Conservation (phyloP, 2,888 invertebrate genomes). For the Panzeria rudis region DNA sequence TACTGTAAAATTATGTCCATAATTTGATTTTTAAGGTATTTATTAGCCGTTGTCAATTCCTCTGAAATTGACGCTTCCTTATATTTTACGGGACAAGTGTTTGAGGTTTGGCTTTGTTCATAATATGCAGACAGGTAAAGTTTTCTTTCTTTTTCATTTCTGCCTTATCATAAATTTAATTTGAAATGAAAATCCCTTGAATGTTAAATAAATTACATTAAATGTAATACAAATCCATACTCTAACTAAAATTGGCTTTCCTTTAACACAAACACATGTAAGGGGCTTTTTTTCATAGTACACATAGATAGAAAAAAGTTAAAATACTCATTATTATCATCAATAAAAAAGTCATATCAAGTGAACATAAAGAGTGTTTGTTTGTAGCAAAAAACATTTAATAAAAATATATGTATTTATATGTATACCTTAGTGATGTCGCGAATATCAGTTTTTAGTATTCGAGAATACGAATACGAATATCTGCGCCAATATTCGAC, state of each 20-base stretch:
- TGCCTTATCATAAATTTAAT: conserved; percentile 81
- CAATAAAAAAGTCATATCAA: not conserved
- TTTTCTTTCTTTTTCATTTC: conserved; percentile 69
- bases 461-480: too few species aligned
- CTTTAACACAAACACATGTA: not conserved
- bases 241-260: conserved; percentile 30
- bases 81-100: conserved; percentile 34
- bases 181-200: conserved; percentile 79
- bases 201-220: conserved; percentile 71
- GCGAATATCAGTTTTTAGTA: too few species aligned
- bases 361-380: not conserved
- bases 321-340: not conserved
- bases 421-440: too few species aligned
- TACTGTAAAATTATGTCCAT: too few species aligned
- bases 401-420: not conserved
- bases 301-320: not conserved
- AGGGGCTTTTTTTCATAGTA: conserved; percentile 2
- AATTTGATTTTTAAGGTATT: not conserved
- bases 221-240: conserved; percentile 10
- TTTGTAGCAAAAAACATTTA: conserved; percentile 13
- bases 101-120: conserved; percentile 19
- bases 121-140: conserved; percentile 5
- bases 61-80: not conserved
- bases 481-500: too few species aligned
- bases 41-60: not conserved